Conservation (phyloP, 2,888 invertebrate genomes). For the Marronus borbonicus region DNA sequence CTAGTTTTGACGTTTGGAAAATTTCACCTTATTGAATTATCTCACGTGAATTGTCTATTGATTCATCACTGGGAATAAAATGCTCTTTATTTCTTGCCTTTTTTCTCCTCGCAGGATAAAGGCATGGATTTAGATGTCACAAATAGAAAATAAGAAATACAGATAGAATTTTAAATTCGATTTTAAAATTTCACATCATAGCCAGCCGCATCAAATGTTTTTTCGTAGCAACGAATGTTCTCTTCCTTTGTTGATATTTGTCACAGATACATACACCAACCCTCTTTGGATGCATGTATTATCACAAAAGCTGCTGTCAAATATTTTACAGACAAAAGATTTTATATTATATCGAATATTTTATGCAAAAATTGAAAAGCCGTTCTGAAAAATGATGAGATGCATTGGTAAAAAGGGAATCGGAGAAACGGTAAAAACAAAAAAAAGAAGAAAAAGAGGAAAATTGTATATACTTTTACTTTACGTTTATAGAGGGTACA, state of each 20-base stretch:
- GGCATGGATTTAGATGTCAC: slow-evolving; percentile 31
- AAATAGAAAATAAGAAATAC: slow-evolving; percentile 45
- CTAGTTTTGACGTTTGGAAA: background rate
- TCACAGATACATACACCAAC: slow-evolving; percentile 40
- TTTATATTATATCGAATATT: slow-evolving; percentile 36
- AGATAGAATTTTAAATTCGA: slow-evolving; percentile 50
- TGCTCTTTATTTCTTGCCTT: background rate
- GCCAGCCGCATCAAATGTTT: slow-evolving; percentile 33
- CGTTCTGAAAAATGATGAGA: slow-evolving; percentile 17
- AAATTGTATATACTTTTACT: background rate
- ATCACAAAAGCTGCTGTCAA: slow-evolving; percentile 35
- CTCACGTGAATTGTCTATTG: background rate
- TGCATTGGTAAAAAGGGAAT: background rate
- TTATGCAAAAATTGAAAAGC: slow-evolving; percentile 42
- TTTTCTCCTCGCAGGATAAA: slow-evolving; percentile 21
- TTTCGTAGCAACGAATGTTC: slow-evolving; percentile 7
- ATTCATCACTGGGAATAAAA: background rate
- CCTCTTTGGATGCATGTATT: slow-evolving; percentile 22
- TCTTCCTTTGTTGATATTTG: slow-evolving; percentile 37
- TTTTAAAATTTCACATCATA: slow-evolving; percentile 49
- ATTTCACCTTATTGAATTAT: slow-evolving; percentile 14
- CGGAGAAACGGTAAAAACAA: background rate
- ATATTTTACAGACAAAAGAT: slow-evolving; percentile 45
- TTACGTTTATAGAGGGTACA: no score
- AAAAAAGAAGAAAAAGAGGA: no score